Conservation (phyloP, 2,113 vertebrate species). For the Tamias sibiricus region DNA sequence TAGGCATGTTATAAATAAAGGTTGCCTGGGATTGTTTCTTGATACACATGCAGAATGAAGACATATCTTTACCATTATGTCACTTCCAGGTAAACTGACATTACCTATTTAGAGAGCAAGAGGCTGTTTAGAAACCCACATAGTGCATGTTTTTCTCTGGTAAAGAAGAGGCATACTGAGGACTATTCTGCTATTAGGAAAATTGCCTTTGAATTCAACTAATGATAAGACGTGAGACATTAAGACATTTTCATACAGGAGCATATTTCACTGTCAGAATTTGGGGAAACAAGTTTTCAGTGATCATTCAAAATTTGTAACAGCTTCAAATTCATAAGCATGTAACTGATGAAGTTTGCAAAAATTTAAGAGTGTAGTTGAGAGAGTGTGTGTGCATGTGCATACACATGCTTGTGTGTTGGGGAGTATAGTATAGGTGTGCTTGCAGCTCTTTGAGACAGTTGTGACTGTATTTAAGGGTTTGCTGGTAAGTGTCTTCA, state of each 20-base stretch:
- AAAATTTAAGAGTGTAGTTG: background rate
- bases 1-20: background rate
- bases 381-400: too few relatives aligned
- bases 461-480: background rate
- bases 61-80: background rate
- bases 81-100: slow-evolving; percentile 28
- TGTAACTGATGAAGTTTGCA: background rate
- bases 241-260: background rate
- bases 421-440: background rate
- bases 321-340: background rate
- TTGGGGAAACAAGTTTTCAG: background rate
- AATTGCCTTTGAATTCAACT: slow-evolving; percentile 53
- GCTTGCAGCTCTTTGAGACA: background rate
- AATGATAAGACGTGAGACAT: background rate
- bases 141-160: background rate
- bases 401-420: too few relatives aligned
- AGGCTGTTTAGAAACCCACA: background rate
- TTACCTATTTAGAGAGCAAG: background rate
- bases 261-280: background rate
- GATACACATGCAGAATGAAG: background rate
- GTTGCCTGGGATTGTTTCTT: background rate
- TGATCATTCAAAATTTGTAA: background rate
- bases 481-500: slow-evolving; percentile 46
- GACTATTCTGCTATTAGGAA: background rate
- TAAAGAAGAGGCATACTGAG: slow-evolving; percentile 25